A percentile compares a stretch with the other conserved stretches of the same genome.
Conservation (phyloP, 1,140 invertebrate species). For the Brachionus sp. region DNA sequence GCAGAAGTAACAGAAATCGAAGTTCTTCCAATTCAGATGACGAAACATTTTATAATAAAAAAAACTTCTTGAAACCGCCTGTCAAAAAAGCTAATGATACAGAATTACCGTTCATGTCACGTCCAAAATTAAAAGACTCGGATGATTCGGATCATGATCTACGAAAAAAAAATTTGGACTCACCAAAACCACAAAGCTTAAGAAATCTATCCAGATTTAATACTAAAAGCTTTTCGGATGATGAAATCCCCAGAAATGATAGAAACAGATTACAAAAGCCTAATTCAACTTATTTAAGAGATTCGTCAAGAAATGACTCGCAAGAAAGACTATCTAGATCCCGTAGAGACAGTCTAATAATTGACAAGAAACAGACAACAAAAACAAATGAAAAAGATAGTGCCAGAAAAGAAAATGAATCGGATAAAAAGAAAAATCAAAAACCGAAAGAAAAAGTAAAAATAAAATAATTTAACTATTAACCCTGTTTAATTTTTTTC, state of each 20-base stretch:
- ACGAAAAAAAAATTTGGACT: neutral
- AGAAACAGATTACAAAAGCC: constrained; percentile 1
- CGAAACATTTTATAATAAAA: constrained; percentile 1
- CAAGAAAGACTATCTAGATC: neutral
- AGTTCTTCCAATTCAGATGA: constrained; percentile 20
- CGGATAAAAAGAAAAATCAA: neutral
- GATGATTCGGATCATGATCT: constrained; percentile 10
- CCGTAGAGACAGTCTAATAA: neutral
- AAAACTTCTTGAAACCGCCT: neutral
- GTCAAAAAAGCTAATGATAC: neutral
- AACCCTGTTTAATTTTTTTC: neutral
- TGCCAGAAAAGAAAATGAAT: neutral
- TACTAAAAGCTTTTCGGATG: constrained; percentile 33
- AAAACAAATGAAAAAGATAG: neutral
- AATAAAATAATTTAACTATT: neutral
- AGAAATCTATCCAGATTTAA: constrained; percentile 16
- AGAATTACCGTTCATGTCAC: neutral
- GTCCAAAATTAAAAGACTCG: constrained; percentile 7
- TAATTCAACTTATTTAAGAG: constrained; percentile 33
- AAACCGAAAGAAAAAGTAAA: constrained; percentile 9
- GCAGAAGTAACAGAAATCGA: neutral
- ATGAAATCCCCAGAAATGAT: constrained; percentile 1
- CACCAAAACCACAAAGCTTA: neutral
- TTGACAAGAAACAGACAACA: neutral
- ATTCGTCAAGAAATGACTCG: neutral